Evolutionary conservation across 2,113 vertebrate genomes (phyloP), one percentile per base, ranked within the genome.

Genomic region (Eleginops maclovinus): DNA sequence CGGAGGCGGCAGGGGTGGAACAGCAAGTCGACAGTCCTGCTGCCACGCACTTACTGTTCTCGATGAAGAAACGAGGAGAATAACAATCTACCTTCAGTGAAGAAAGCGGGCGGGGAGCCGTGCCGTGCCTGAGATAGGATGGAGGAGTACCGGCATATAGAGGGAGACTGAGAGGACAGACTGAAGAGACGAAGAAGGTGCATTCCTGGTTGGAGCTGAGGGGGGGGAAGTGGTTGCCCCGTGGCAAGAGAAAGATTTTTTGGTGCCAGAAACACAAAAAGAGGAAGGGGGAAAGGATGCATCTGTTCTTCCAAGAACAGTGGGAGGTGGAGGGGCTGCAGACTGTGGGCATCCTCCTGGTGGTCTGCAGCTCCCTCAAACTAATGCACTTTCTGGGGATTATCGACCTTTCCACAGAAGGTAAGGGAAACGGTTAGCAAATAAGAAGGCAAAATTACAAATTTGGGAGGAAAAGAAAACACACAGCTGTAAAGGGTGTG

Each of bases 301-400:
- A 92, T 88, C 86, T 91, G 79, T 94, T 95, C 85, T 92, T 94
- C 72, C 85, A 84, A 72, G 93, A 93, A 15, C 94, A 92, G 77
- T 95, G 94, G 94, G 94, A 96, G 89, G 91, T 95, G 87, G 95
- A 95, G 89, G 94, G 95, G 73, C 89, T 96, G 84, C 95, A 96
- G 91, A 96, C 95, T 7, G 76, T 95, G 55, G 94, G 95, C n/a
- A 94, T 96, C 81, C 90, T 96, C 31, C 88, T 96, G 82, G 90
- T 95, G 69, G 88, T 95, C 87, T 94, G 93, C 91, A 95, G 94
- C 88, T 95, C 95, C 55, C 88, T 96, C 68, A 96, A 95, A 89
- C 90, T 96, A 70, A 88, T 96, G 92, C 94, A 95, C 87, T 95
- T 95, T 89, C 85, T 96, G 77, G 95, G 94, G 75, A 91, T 96